Conservation (phyloP, 2,888 invertebrate genomes). For the Euplexia lucipara region DNA sequence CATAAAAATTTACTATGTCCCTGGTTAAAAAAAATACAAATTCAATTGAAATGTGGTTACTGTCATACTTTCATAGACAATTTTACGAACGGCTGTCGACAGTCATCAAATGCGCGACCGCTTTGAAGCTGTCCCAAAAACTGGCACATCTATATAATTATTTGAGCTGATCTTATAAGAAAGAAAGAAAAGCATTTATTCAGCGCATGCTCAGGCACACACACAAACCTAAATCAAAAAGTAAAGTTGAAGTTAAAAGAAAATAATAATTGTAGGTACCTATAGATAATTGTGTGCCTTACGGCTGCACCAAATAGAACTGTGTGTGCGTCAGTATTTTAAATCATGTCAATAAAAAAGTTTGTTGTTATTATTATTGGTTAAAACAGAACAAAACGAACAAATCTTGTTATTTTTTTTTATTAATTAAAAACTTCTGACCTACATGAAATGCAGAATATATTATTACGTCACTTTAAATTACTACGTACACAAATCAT, state of each 20-base stretch:
- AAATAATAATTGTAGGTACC: too few species aligned
- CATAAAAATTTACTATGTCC: too few species aligned
- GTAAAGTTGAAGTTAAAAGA: too few species aligned
- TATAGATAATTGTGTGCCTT: too few species aligned
- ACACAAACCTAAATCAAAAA: too few species aligned
- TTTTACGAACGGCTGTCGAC: conserved; percentile 8
- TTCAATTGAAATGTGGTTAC: background rate
- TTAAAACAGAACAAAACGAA: background rate
- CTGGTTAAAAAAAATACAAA: background rate
- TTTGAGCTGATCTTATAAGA: too few species aligned
- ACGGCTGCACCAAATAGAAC: too few species aligned
- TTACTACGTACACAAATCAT: too few species aligned
- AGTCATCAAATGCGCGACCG: background rate
- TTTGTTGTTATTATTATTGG: background rate
- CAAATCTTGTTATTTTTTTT: background rate
- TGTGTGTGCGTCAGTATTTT: background rate
- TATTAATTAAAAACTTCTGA: background rate
- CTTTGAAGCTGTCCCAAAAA: conserved; percentile 27
- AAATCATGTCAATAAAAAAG: background rate
- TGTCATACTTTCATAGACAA: conserved; percentile 10
- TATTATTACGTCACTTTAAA: too few species aligned
- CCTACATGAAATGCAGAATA: background rate
- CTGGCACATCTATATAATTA: too few species aligned
- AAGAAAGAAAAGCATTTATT: too few species aligned
- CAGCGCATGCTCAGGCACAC: too few species aligned